phyloP scores from a whole-genome alignment of 2,113 vertebrate genomes.

The Neolamprologus falcicula region DNA sequence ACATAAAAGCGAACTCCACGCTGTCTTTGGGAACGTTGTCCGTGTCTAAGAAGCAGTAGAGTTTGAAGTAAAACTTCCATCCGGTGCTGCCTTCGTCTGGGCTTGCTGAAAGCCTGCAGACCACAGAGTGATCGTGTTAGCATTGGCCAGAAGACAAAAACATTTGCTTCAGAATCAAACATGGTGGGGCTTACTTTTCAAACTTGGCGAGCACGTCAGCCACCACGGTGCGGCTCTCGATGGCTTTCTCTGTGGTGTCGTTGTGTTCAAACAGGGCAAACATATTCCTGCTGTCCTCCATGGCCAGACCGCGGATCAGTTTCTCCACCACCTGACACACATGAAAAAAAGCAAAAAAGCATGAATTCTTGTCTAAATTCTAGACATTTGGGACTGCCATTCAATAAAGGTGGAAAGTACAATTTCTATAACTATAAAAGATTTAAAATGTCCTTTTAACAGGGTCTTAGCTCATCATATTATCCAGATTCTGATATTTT shows the following conservation, averaged over 20 bases:
- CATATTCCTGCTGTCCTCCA: constrained; percentile 98
- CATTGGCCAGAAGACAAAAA: fast-evolving
- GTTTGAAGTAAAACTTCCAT: constrained; percentile 98
- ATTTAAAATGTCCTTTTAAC: not conserved
- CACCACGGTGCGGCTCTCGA: constrained; percentile 89
- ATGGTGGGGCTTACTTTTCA: constrained; percentile 77
- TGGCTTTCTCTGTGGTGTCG: constrained; percentile 81
- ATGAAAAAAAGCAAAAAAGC: fast-evolving
- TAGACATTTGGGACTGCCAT: not conserved
- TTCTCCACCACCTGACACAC: constrained; percentile 90
- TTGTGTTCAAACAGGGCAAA: constrained; percentile 96
- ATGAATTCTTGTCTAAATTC: not conserved
- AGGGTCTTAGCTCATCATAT: not conserved
- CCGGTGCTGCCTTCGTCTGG: constrained; percentile 70
- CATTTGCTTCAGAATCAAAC: not conserved
- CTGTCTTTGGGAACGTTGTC: constrained; percentile 87
- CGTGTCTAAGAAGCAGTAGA: constrained; percentile 95
- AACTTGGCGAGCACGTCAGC: constrained; percentile 94
- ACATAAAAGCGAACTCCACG: constrained; percentile 98
- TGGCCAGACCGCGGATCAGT: constrained; percentile 89
- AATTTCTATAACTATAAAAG: not conserved
- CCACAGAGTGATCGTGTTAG: not conserved
- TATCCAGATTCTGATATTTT: not conserved
- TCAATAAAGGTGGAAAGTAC: not conserved
- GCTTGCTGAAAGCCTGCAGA: constrained; percentile 73